A percentile compares a stretch with the other conserved stretches of the same genome.
Evolutionary conservation across 2,888 invertebrate genomes (phyloP).

Genomic region (Athrips mouffetella): DNA sequence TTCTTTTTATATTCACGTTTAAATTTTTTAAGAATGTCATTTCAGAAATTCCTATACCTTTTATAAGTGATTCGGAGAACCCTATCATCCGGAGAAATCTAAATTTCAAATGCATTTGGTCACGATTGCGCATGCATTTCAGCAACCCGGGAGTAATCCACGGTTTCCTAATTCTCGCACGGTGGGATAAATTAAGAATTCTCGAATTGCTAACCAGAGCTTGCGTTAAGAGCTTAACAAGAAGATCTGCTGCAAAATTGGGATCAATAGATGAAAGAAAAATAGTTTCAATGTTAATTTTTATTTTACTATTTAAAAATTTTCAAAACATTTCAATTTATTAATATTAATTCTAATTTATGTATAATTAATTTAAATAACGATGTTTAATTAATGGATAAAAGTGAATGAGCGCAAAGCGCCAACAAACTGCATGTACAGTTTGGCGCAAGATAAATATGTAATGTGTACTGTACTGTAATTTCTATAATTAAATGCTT

Average conservation of each 20-base stretch:
- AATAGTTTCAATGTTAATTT: too few species aligned
- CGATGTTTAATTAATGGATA: too few species aligned
- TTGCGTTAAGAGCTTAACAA: neutral
- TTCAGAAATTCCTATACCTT: constrained; percentile 5
- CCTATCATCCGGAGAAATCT: neutral
- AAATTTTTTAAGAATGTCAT: neutral
- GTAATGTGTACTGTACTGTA: neutral
- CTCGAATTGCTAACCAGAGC: neutral
- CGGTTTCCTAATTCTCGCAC: neutral
- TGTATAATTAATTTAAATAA: too few species aligned
- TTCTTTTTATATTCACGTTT: neutral
- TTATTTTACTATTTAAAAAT: too few species aligned
- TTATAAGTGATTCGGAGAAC: neutral
- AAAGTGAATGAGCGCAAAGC: too few species aligned
- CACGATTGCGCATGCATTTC: constrained; percentile 5
- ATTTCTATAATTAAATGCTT: too few species aligned
- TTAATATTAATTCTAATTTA: too few species aligned
- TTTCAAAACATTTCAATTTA: too few species aligned
- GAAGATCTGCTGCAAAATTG: neutral
- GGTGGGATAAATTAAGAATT: neutral
- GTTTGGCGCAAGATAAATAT: neutral
- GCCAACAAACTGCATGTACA: too few species aligned
- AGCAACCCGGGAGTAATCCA: constrained; percentile 1
- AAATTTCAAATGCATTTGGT: constrained; percentile 8
- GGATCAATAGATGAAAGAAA: neutral